Conservation (phyloP, 2,888 invertebrate species). For the Parnassius smintheus region DNA sequence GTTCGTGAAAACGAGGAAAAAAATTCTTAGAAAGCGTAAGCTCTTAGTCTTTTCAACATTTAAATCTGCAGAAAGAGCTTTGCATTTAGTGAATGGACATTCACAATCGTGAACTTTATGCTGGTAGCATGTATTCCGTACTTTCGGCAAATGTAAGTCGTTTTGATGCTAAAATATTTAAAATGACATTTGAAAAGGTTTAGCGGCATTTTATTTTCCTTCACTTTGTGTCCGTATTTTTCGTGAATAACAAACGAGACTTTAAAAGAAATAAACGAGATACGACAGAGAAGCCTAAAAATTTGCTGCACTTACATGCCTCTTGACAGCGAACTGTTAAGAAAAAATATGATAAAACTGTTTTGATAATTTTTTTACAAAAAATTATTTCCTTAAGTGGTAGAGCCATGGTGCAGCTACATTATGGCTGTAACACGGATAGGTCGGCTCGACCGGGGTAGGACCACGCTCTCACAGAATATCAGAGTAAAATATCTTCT, state of each 20-base stretch:
- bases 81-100: slow-evolving; percentile 79
- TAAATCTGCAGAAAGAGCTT: slow-evolving; percentile 40
- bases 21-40: slow-evolving; percentile 22
- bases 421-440: too few relatives aligned
- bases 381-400: too few relatives aligned
- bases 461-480: too few relatives aligned
- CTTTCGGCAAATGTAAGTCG: slow-evolving; percentile 44
- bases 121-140: slow-evolving; percentile 60
- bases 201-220: slow-evolving; percentile 19
- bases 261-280: slow-evolving; percentile 1
- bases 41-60: slow-evolving; percentile 23
- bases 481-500: too few relatives aligned
- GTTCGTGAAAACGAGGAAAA: slow-evolving; percentile 10
- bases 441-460: too few relatives aligned
- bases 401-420: too few relatives aligned
- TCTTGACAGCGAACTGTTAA: too few relatives aligned
- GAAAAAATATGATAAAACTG: too few relatives aligned
- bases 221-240: slow-evolving; percentile 11
- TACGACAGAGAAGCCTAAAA: slow-evolving; percentile 9
- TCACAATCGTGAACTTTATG: slow-evolving; percentile 68
- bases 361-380: too few relatives aligned
- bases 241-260: slow-evolving; percentile 11
- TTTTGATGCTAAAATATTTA: slow-evolving; percentile 46
- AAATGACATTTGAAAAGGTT: slow-evolving; percentile 34
- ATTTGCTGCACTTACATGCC: slow-evolving; percentile 8